Conservation (phyloP, 2,888 invertebrate species). For the Scelioninae gen. 1 region DNA sequence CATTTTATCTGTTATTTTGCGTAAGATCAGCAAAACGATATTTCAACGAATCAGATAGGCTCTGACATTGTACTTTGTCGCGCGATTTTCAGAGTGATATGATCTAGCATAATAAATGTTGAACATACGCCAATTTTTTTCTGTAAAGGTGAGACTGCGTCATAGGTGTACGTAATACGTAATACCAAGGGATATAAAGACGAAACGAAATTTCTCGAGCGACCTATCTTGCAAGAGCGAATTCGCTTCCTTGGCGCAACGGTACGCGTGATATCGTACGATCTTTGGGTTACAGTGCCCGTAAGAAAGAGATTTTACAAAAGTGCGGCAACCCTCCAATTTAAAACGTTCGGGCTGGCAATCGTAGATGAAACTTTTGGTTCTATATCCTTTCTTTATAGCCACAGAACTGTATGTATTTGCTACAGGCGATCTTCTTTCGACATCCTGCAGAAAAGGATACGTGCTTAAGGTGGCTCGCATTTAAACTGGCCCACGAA, state of each 20-base stretch:
- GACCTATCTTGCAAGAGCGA: slow-evolving; percentile 26
- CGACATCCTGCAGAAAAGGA: slow-evolving; percentile 18
- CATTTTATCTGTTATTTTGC: slow-evolving; percentile 18
- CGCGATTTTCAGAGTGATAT: slow-evolving; percentile 68
- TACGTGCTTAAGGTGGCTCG: slow-evolving; percentile 31
- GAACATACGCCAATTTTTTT: slow-evolving; percentile 46
- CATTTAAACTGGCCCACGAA: slow-evolving; percentile 37
- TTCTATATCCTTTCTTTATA: slow-evolving; percentile 56
- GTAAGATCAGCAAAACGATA: slow-evolving; percentile 68
- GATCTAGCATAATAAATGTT: slow-evolving; percentile 73
- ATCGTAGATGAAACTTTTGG: slow-evolving; percentile 54
- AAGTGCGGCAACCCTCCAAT: slow-evolving; percentile 59
- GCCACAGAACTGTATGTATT: slow-evolving; percentile 40
- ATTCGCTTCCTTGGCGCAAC: slow-evolving; percentile 35
- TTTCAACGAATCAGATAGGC: slow-evolving; percentile 72
- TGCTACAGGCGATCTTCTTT: slow-evolving; percentile 43
- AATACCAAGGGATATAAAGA: slow-evolving; percentile 46
- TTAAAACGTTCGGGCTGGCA: slow-evolving; percentile 54
- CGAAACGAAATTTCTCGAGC: slow-evolving; percentile 44
- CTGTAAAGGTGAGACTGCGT: slow-evolving; percentile 15
- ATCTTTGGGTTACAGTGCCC: slow-evolving; percentile 52
- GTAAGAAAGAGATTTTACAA: slow-evolving; percentile 57
- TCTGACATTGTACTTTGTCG: slow-evolving; percentile 66
- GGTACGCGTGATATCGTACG: slow-evolving; percentile 46
- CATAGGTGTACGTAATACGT: slow-evolving; percentile 50